Percentiles rank a stretch among this genome's conserved stretches.
Evolutionary conservation across 2,888 invertebrate genomes (phyloP).

Genomic region (Limnephilus marmoratus): DNA sequence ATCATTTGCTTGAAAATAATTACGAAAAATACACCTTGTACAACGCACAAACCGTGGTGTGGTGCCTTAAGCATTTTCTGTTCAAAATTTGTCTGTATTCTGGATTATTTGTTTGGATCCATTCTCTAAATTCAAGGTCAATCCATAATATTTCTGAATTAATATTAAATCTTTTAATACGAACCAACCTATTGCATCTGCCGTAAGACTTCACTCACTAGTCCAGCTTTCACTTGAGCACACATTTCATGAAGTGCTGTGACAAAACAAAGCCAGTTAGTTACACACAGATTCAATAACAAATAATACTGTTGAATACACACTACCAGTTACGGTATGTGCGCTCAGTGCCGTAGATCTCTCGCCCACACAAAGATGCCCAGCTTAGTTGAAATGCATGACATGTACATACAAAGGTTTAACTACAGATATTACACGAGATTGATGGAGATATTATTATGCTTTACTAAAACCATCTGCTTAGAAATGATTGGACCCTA

Average conservation of each 20-base stretch:
- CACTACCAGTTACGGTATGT: not conserved
- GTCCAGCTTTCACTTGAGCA: not conserved
- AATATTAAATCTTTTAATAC: not conserved
- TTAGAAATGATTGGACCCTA: not conserved
- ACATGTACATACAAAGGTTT: not conserved
- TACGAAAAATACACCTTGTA: too few species aligned
- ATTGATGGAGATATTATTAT: not conserved
- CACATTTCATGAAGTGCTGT: not conserved
- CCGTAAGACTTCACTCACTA: not conserved
- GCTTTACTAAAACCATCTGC: not conserved
- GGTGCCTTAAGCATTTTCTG: too few species aligned
- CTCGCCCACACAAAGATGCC: not conserved
- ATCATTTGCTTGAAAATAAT: too few species aligned
- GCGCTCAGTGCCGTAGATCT: not conserved
- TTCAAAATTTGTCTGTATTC: too few species aligned
- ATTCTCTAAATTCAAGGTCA: not conserved
- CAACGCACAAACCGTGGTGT: too few species aligned
- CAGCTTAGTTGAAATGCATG: not conserved
- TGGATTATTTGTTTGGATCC: not conserved
- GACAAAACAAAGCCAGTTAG: not conserved
- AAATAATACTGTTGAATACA: not conserved
- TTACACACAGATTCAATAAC: not conserved
- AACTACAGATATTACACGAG: not conserved
- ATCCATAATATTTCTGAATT: not conserved
- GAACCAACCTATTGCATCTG: not conserved